Percentiles rank a stretch among this genome's conserved stretches.
These are phyloP conservation scores for Zaprionus kolodkinae DNA, from an alignment of 1,140 invertebrate genomes.

Conservation along the genomic window DNA sequence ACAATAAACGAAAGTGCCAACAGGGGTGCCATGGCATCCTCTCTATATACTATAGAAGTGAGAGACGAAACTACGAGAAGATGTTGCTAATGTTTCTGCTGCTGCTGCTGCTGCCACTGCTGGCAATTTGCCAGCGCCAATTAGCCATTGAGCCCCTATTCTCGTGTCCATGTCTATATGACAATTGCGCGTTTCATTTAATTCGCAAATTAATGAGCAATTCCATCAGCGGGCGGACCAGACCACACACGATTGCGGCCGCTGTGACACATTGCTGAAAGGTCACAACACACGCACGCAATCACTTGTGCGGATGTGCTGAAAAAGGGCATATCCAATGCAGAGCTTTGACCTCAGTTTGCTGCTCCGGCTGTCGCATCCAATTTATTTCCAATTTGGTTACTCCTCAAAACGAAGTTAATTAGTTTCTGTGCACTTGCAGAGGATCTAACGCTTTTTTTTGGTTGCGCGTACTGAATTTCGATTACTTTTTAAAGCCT, in stretches of 20 bases:
- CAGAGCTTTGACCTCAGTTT: not conserved
- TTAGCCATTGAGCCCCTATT: conserved; percentile 25
- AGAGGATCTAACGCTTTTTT: not conserved
- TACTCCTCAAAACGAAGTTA: not conserved
- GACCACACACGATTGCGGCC: conserved; percentile 6
- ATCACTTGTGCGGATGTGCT: not conserved
- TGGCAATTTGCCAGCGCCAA: conserved; percentile 39
- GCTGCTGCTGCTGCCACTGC: conserved; percentile 5
- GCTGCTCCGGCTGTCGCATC: not conserved
- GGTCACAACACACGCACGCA: not conserved
- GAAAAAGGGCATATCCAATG: not conserved
- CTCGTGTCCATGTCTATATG: conserved; percentile 6
- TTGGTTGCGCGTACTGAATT: not conserved
- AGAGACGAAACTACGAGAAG: not conserved
- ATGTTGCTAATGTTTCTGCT: conserved; percentile 1
- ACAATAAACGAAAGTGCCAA: conserved; percentile 61
- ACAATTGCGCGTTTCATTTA: conserved; percentile 46
- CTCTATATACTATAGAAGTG: not conserved
- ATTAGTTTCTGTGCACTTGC: not conserved
- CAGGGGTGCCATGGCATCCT: conserved; percentile 21
- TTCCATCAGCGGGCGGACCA: conserved; percentile 27
- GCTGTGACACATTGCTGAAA: conserved; percentile 3
- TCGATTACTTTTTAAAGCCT: not conserved
- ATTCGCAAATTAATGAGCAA: conserved; percentile 41
- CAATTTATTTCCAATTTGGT: not conserved